Evolutionary conservation across 2,797 vertebrate genomes (phyloP), one percentile per base, ranked within the genome.

Genomic region (Salmo trutta): DNA sequence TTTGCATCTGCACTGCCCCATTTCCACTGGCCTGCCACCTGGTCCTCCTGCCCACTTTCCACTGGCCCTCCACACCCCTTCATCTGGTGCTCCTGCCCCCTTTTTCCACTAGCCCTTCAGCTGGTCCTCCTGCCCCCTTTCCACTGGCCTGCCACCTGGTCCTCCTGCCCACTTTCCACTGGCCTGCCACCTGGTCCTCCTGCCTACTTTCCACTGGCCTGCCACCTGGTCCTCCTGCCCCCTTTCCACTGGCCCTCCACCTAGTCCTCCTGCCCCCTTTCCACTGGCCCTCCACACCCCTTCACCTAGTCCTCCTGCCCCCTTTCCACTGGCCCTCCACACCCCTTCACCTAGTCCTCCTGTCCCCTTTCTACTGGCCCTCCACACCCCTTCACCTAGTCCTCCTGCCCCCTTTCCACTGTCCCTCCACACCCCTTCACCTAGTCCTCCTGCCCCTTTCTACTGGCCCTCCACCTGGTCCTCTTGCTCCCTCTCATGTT

Each of bases 81-180:
- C 24, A 24, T 24, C 33, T 33, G 33, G 33, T 75, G 52, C 41
- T 47, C 36, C 54, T 16, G 65, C 5, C 53, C 16, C 27, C 75
- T 73, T 31, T 82, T 31, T 82, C 41, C 41, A 47, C 41, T 47
- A 2, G 82, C 80, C 54, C 19, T 52, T 83, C n/a, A 71, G 19
- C 5, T 4, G 67, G 77, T 75, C 66, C 75, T 59, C 54, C 56
- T 21, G 19, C 6, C n/a, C n/a, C n/a, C 10, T n/a, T 6, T 59
- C 54, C 19, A 31, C 31, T 31, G 31, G 31, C 31, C 31, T 3
- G 4, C 31, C 4, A 31, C 31, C 31, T 33, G 31, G 77, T 73
- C 66, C 75, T 59, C 54, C 56, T n/a, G 19, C 19, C n/a, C 6
- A 1, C 7, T 33, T 33, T 33, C 31, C 31, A 33, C 31, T 33